Evolutionary conservation across 2,888 invertebrate species (phyloP), one percentile per base, ranked within the genome.

Genomic region (Eristalinus aeneus): DNA sequence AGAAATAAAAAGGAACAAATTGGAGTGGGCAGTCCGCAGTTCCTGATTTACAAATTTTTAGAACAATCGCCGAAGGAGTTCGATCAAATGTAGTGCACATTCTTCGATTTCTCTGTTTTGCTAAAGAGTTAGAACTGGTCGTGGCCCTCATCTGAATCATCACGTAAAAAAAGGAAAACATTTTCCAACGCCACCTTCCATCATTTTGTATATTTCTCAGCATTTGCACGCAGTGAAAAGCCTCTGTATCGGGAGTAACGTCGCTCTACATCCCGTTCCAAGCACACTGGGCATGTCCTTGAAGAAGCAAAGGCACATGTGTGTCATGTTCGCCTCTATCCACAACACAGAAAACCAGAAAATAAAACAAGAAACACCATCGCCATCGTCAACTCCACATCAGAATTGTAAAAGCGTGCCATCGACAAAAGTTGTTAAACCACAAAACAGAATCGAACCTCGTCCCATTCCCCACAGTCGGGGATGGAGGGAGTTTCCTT

Each of bases 351-450:
- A 16, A 65, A 10, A 12, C 5, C 2, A 5, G 20, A 16, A 32
- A 54, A 31, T 31, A 39, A 60, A 1, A 20, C 2, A 3, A 2
- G 20, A 58, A 69, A 36, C n/a, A 23, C 20, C 56, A 22, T 11
- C 56, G 20, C 20, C 12, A 39, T 56, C 20, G 56, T n/a, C n/a
- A n/a, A 56, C 2, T 27, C 23, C 0, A 23, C 23, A 56, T 27
- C 16, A 46, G 46, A 27, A 60, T 60, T 71, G 39, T 31, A 60
- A 53, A 61, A 74, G 58, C 56, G 20, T 46, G 32, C 65, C 65
- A 31, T 58, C 16, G 54, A 58, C 46, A 58, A 65, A 75, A 58
- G 46, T 34, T 74, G 65, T 74, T 58, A 74, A 16, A 65, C 65
- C 64, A 65, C 73, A 23, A 27, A 20, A 65, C 8, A n/a, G 46